These are phyloP conservation scores for Spilosoma lubricipeda DNA, from an alignment of 2,888 invertebrate species.

Conservation along the genomic window DNA sequence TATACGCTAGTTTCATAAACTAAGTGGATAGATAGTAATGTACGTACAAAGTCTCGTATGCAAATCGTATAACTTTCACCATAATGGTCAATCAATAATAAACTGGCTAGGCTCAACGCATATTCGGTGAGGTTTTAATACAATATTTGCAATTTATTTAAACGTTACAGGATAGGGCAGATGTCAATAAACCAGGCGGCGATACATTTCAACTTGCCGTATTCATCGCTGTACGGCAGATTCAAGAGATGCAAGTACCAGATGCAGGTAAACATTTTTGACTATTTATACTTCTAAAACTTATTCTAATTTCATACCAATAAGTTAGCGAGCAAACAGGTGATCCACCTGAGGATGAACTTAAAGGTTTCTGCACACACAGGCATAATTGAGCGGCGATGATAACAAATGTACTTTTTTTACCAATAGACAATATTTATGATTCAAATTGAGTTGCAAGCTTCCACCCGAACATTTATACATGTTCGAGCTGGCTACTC, in stretches of 20 bases:
- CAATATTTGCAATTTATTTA: background rate
- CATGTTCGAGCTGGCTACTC: too few relatives aligned
- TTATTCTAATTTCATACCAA: background rate
- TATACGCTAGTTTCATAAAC: too few relatives aligned
- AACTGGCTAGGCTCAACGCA: too few relatives aligned
- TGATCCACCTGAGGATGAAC: background rate
- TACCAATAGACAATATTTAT: too few relatives aligned
- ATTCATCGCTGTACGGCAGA: constrained; percentile 95
- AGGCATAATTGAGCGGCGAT: too few relatives aligned
- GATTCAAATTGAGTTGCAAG: too few relatives aligned
- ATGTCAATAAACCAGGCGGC: constrained; percentile 98
- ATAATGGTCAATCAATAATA: too few relatives aligned
- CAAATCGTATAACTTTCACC: too few relatives aligned
- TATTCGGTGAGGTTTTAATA: background rate
- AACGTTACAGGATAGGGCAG: constrained; percentile 90
- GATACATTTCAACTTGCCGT: constrained; percentile 96
- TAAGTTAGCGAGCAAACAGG: background rate
- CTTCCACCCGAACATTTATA: too few relatives aligned
- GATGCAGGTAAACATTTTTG: constrained; percentile 70
- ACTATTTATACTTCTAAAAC: background rate
- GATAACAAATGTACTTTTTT: too few relatives aligned
- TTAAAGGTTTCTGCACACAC: background rate
- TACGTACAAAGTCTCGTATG: too few relatives aligned
- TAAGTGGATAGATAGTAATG: too few relatives aligned
- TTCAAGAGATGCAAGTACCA: constrained; percentile 96